A percentile compares a stretch with the other conserved stretches of the same genome.
These are phyloP conservation scores for Lasius fuliginosus DNA, from an alignment of 2,888 invertebrate species.

Conservation along the genomic window DNA sequence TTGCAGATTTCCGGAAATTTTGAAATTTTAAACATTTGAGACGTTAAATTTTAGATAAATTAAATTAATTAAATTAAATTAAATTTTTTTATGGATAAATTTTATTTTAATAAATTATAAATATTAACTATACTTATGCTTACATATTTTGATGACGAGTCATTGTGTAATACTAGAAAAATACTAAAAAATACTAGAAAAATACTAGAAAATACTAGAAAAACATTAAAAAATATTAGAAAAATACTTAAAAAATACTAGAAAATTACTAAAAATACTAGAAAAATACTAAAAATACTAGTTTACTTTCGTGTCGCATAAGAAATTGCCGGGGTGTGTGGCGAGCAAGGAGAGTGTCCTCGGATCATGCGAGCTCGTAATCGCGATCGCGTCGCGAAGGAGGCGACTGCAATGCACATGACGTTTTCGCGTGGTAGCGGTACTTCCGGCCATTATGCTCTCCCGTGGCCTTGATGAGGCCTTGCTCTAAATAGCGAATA, in stretches of 20 bases:
- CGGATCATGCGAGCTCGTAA: constrained; percentile 29
- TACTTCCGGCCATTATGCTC: constrained; percentile 54
- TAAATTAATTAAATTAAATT: neutral
- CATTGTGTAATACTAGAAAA: neutral
- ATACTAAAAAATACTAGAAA: neutral
- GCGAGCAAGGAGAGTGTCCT: neutral
- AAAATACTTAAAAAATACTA: too few species aligned
- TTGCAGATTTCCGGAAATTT: neutral
- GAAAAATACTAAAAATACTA: neutral
- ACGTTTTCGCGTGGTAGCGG: constrained; percentile 52
- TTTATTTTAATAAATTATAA: neutral
- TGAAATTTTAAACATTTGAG: neutral
- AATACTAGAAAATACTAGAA: neutral
- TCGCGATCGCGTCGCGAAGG: constrained; percentile 11
- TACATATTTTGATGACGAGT: neutral
- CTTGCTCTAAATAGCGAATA: constrained; percentile 52
- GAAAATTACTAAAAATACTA: too few species aligned
- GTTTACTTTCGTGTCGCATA: neutral
- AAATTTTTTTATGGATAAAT: neutral
- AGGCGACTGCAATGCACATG: constrained; percentile 48
- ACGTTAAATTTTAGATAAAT: neutral
- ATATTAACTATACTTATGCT: neutral
- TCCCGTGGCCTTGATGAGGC: constrained; percentile 52
- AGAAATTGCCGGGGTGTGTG: neutral
- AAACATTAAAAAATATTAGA: neutral